Evolutionary conservation across 2,113 vertebrate species (phyloP).

Genomic region (Hippocampus comes): DNA sequence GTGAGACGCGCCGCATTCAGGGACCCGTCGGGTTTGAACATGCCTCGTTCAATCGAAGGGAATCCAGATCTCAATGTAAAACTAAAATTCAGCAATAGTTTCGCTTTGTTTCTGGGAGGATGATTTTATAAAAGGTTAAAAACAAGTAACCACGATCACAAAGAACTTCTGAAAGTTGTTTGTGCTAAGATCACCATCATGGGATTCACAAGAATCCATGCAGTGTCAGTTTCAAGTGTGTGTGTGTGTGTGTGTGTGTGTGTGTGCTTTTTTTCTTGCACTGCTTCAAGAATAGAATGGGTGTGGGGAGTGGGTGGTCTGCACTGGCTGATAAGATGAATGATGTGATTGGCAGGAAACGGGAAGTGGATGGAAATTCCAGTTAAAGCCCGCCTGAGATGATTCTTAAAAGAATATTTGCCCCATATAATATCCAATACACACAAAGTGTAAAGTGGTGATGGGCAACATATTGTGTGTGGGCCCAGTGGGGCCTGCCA

Average conservation of each 20-base stretch:
- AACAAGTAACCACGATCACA: neutral
- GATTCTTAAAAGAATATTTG: neutral
- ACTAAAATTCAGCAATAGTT: neutral
- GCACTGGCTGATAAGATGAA: constrained; percentile 16
- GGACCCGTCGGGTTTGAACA: neutral
- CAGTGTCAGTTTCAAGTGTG: constrained; percentile 49
- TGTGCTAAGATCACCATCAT: neutral
- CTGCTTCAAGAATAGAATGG: constrained; percentile 2
- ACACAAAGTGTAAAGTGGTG: neutral
- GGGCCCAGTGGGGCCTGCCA: neutral
- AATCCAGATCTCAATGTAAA: neutral
- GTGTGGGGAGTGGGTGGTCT: neutral
- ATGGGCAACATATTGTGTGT: neutral
- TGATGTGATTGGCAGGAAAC: constrained; percentile 6
- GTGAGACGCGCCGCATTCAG: neutral
- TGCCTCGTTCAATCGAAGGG: neutral
- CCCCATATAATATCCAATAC: neutral
- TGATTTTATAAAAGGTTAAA: neutral
- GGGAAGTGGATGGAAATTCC: constrained; percentile 1
- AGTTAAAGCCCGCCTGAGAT: neutral
- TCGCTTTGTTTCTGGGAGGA: neutral
- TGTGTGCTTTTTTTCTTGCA: neutral
- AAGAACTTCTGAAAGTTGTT: neutral
- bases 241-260: constrained; percentile 25
- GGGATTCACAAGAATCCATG: constrained; percentile 16